Evolutionary conservation across 2,888 invertebrate species (phyloP).

Genomic region (Leptinotarsa peninsularis): DNA sequence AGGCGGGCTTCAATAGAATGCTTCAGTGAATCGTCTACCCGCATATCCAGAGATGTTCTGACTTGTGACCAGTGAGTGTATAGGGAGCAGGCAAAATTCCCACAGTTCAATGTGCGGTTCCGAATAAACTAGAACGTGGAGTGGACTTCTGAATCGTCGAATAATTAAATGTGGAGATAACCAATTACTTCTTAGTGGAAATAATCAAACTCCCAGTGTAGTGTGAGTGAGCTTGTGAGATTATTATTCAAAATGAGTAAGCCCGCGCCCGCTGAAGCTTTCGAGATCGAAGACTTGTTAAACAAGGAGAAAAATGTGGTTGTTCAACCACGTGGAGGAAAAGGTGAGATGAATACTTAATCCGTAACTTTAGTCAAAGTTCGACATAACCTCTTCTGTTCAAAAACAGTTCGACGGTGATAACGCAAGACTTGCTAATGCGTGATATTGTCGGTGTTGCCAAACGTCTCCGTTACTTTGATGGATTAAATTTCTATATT

Average conservation of each 20-base stretch:
- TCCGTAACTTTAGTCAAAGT: too few species aligned
- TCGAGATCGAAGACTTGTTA: constrained; percentile 33
- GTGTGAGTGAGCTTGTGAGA: constrained; percentile 1
- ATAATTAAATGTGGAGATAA: constrained; percentile 1
- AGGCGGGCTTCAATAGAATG: neutral
- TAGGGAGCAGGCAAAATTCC: neutral
- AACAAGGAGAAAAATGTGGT: constrained; percentile 24
- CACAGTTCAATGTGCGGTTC: neutral
- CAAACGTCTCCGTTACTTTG: neutral
- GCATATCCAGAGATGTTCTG: neutral
- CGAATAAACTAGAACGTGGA: neutral
- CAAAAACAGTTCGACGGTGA: neutral
- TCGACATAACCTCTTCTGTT: neutral
- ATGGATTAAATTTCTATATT: neutral
- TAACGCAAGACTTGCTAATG: neutral
- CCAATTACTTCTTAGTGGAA: neutral
- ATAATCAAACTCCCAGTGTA: constrained; percentile 1
- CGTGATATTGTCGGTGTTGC: constrained; percentile 15
- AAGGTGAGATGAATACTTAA: neutral
- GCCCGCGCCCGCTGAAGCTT: constrained; percentile 26
- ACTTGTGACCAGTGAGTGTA: neutral
- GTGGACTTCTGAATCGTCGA: neutral
- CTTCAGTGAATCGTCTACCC: neutral
- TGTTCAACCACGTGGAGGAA: neutral
- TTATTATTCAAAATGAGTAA: constrained; percentile 23